Evolutionary conservation across 2,113 vertebrate species (phyloP).

Genomic region (Ivindomyrus marchei): DNA sequence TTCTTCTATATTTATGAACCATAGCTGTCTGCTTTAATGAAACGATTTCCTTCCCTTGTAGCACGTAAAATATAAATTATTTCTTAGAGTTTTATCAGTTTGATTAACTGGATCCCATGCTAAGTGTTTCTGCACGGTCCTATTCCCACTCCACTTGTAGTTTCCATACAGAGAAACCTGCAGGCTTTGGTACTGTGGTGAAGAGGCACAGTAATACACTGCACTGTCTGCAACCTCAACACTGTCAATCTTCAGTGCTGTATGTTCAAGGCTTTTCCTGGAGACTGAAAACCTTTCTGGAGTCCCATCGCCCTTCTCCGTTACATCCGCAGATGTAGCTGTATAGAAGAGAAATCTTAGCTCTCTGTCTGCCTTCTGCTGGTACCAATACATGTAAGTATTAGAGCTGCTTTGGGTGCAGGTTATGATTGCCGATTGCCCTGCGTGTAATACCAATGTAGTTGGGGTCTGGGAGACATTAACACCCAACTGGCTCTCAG

Average conservation of each 20-base stretch:
- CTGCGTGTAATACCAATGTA: not conserved
- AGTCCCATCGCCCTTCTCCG: not conserved
- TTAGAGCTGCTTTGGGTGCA: slow-evolving; percentile 20
- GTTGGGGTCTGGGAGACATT: not conserved
- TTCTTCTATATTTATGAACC: not conserved
- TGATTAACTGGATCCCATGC: not conserved
- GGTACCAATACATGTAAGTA: slow-evolving; percentile 21
- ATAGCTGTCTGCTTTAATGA: not conserved
- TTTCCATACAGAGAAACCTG: not conserved
- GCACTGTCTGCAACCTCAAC: slow-evolving; percentile 7
- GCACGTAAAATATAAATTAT: not conserved
- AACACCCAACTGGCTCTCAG: not conserved
- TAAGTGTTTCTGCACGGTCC: not conserved
- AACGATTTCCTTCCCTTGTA: not conserved
- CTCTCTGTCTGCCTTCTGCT: slow-evolving; percentile 7
- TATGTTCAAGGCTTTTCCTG: not conserved
- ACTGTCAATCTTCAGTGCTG: not conserved
- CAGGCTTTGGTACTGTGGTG: slow-evolving; percentile 13
- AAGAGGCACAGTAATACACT: slow-evolving; percentile 20
- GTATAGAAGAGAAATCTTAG: slow-evolving; percentile 12
- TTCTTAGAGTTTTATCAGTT: not conserved
- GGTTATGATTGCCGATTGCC: not conserved
- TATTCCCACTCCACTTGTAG: not conserved
- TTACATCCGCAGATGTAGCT: not conserved
- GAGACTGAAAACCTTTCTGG: slow-evolving; percentile 15